A percentile compares a stretch with the other conserved stretches of the same genome.
Conservation (phyloP, 2,888 invertebrate genomes). For the Cosmopolites sordidus region DNA sequence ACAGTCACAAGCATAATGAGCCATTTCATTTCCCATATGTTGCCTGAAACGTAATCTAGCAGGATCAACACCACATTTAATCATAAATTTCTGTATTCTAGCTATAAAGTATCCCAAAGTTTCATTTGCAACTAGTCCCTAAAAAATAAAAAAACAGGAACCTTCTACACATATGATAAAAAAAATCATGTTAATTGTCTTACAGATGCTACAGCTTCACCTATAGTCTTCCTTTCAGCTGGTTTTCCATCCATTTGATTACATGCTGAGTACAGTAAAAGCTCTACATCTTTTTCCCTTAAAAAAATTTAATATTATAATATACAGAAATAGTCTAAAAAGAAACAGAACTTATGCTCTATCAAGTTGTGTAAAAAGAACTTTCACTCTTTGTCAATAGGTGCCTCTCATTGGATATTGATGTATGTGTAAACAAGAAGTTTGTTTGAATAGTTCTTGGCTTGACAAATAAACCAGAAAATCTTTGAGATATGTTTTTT, state of each 20-base stretch:
- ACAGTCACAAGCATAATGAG: constrained; percentile 98
- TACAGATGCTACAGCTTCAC: constrained; percentile 71
- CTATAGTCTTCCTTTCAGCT: constrained; percentile 72
- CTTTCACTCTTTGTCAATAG: no score
- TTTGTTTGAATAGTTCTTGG: no score
- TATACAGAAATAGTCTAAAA: no score
- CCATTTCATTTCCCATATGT: constrained; percentile 99
- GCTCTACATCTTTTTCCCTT: constrained; percentile 63
- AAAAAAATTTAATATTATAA: not conserved
- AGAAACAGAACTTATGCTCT: no score
- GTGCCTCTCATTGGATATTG: no score
- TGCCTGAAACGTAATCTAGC: constrained; percentile 90
- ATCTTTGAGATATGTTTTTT: no score
- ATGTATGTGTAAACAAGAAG: no score
- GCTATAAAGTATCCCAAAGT: constrained; percentile 98
- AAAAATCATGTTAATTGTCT: no score
- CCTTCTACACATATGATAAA: not conserved
- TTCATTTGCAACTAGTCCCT: constrained; percentile 89
- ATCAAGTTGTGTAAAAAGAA: no score
- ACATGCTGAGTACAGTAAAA: constrained; percentile 90
- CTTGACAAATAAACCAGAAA: no score
- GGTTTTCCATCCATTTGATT: constrained; percentile 97
- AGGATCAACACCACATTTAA: constrained; percentile 83
- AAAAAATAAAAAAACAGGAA: constrained; percentile 17
- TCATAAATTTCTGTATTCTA: constrained; percentile 83